These are phyloP conservation scores for Rhabdomys dilectus DNA, from an alignment of 2,113 vertebrate species.

Conservation along the genomic window DNA sequence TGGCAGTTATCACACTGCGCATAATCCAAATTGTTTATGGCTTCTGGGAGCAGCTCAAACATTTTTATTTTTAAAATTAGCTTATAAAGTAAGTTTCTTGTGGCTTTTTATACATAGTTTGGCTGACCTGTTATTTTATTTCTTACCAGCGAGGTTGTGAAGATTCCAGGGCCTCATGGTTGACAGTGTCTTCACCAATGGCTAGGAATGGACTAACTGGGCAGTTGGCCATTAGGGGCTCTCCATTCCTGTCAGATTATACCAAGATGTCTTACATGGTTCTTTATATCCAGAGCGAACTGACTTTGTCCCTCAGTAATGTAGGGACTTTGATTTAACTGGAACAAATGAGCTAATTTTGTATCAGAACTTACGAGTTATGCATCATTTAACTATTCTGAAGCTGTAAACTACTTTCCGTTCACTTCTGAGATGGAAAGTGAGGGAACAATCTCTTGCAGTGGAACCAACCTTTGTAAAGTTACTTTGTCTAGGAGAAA, in stretches of 20 bases:
- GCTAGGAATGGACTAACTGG: background rate
- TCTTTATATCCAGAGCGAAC: background rate
- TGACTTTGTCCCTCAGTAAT: background rate
- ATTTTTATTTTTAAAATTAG: background rate
- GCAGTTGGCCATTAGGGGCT: background rate
- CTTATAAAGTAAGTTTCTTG: background rate
- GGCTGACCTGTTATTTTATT: background rate
- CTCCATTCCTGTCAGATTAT: background rate
- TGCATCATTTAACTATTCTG: slow-evolving; percentile 2
- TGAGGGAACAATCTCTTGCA: background rate
- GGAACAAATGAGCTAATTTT: background rate
- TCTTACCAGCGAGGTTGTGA: background rate
- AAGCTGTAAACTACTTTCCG: background rate
- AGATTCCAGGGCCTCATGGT: background rate
- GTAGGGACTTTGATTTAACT: background rate
- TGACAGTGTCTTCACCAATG: background rate
- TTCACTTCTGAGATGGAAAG: background rate
- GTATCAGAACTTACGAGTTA: background rate
- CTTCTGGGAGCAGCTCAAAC: background rate
- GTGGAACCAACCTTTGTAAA: background rate
- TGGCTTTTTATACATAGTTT: background rate
- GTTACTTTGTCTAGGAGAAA: slow-evolving; percentile 17
- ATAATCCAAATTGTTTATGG: background rate
- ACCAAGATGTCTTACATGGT: background rate
- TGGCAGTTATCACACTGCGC: background rate